Evolutionary conservation across 2,113 vertebrate species (phyloP), one percentile per base, ranked within the genome.

Genomic region (Ondatra zibethicus): DNA sequence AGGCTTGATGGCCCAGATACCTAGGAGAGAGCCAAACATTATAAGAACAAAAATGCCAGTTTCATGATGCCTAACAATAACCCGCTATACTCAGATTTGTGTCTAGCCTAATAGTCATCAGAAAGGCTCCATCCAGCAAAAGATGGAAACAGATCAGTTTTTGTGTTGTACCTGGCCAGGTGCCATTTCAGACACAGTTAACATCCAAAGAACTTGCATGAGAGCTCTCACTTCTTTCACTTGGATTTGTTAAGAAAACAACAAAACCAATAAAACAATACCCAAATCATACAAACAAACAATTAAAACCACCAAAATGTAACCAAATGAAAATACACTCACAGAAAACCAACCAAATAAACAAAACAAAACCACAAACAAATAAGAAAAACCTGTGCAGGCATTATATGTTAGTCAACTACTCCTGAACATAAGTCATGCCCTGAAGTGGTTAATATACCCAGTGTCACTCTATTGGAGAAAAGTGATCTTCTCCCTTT

Each of bases 171-270:
- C 36, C 27, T 55, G 17, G 11, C 47, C 75, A 96, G 9, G 33
- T 86, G 33, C 84, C 81, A 17, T 94, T 97, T 72, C 88, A 89
- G 68, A 61, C 65, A 11, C 95, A 91, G 63, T 52, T 87, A 3
- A 14, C 29, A 13, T 5, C 76, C 13, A 70, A 36, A 93, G 25
- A 87, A 7, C 8, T 72, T 63, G 3, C 72, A 68, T 16, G 1
- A 42, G 70, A 90, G 12, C 65, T 86, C 55, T 36, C 3, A 7
- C 7, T 33, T 55, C 72, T 63, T 21, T 36, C 11, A 47, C 16
- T 29, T 42, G 19, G 19, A 63, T 8, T 7, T n/a, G n/a, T 63
- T 33, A 61, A 73, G 13, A n/a, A 47, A 61, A 85, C 21, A 81
- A 23, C 19, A 58, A 81, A 80, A 81, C 19, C 50, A 75, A 27